A percentile compares a stretch with the other conserved stretches of the same genome.
phyloP scores from a whole-genome alignment of 2,113 vertebrate species.

The Rhegmatorhina hoffmannsi region DNA sequence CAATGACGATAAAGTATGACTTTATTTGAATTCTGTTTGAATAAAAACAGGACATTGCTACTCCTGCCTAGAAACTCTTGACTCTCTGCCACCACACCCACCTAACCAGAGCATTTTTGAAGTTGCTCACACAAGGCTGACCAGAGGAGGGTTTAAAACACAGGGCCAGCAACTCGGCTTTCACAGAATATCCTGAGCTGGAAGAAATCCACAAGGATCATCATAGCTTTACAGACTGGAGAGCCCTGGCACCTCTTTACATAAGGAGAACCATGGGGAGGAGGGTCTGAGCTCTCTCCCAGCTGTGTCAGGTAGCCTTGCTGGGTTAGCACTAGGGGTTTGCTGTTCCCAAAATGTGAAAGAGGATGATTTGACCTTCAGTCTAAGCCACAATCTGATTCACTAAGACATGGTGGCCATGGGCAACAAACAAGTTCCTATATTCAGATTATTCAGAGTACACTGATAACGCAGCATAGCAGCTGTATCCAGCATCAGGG shows the following conservation, averaged over 20 bases:
- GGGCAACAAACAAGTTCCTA: neutral
- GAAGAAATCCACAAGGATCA: neutral
- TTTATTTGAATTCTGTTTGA: neutral
- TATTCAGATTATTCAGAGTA: neutral
- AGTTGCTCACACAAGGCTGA: neutral
- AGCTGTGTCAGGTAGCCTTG: neutral
- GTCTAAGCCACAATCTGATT: neutral
- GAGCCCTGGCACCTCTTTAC: rapidly evolving
- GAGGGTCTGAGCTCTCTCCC: neutral
- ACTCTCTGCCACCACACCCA: neutral
- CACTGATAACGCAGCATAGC: neutral
- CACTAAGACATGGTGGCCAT: rapidly evolving
- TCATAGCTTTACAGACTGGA: rapidly evolving
- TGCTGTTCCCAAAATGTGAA: neutral
- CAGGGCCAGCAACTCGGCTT: neutral
- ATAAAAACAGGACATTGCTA: neutral
- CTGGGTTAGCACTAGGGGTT: neutral
- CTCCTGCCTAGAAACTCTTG: rapidly evolving
- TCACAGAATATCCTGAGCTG: neutral
- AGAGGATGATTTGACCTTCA: neutral
- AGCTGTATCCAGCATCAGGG: rapidly evolving
- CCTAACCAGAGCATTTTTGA: neutral
- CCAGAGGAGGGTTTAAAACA: neutral
- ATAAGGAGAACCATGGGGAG: rapidly evolving
- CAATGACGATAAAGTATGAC: too few relatives aligned